phyloP scores from a whole-genome alignment of 2,888 invertebrate genomes.

The Rotaria magnacalcarata region DNA sequence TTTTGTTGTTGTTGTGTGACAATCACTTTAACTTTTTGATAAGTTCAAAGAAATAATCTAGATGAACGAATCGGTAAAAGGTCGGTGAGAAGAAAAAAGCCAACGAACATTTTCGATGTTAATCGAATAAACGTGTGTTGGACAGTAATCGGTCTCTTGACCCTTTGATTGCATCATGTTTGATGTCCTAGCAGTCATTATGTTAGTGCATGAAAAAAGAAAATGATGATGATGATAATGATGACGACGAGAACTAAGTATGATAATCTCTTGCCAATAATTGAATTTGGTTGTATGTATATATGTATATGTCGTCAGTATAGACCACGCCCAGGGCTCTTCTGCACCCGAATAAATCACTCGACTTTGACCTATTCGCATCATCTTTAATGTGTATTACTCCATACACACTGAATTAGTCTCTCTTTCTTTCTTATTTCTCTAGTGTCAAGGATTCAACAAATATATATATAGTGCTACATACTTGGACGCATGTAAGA shows the following conservation, averaged over 20 bases:
- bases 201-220: neutral
- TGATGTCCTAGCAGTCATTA: neutral
- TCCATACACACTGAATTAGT: neutral
- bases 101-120: conserved; percentile 2
- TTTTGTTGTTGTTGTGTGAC: neutral
- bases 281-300: neutral
- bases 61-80: neutral
- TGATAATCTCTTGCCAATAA: neutral
- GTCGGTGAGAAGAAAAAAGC: conserved; percentile 2
- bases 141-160: neutral
- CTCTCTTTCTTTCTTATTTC: neutral
- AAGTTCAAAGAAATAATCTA: conserved; percentile 14
- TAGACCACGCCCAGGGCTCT: neutral
- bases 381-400: neutral
- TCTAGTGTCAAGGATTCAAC: neutral
- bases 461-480: neutral
- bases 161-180: conserved; percentile 16
- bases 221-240: neutral
- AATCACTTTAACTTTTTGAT: neutral
- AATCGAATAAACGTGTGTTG: conserved; percentile 1
- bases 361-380: conserved; percentile 17
- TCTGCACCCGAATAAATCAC: neutral
- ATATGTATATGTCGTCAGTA: conserved; percentile 8
- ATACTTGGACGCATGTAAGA: neutral
- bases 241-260: neutral